Base-by-base conservation (phyloP, 1,140 invertebrate species). In the Hyles vespertilio region DNA sequence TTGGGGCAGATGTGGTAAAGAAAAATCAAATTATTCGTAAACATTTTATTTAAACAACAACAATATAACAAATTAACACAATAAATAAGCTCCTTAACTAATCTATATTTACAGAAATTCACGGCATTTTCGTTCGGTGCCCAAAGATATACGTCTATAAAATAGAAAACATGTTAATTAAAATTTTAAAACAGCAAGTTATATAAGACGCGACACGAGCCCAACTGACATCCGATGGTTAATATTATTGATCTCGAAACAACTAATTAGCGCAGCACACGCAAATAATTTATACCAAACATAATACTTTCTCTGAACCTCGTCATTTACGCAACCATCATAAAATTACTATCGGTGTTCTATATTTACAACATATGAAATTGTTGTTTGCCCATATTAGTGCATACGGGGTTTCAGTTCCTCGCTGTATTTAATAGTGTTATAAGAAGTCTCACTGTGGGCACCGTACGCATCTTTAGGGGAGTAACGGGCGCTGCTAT, bases 391-490 rank as follows among this genome's bases (percentile, higher is more conserved):
- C n/a, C n/a, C 10, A 48, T 48, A 12, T 77, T 75, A 86, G 56
- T 89, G 72, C 63, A 57, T 59, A 32, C 77, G 71, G 3, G 86
- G 81, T 53, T 87, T 89, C 7, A 89, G 60, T 56, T 86, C 84
- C 56, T 86, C 79, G 61, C 86, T 89, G 59, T 87, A 89, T 61
- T 89, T 89, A 9, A 89, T 89, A 11, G 86, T 89, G 61, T 89
- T 87, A 56, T 89, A 89, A 3, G 76, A 65, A 47, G 71, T 70
- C 69, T 86, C 83, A 56, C 83, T 86, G 68, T 78, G 78, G 12
- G 82, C 72, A 3, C 83, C 83, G 11, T 86, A 73, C 5, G 65
- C 56, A 52, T 89, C 86, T 46, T 82, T 82, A 34, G 81, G 70
- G 34, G 74, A 50, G 45, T 81, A 87, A 36, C 72, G 75, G 3